A percentile compares a stretch with the other conserved stretches of the same genome.
Conservation (phyloP, 30 jellyfish, hydroid and myxozoan genomes). For the Aurelia coerulea region DNA sequence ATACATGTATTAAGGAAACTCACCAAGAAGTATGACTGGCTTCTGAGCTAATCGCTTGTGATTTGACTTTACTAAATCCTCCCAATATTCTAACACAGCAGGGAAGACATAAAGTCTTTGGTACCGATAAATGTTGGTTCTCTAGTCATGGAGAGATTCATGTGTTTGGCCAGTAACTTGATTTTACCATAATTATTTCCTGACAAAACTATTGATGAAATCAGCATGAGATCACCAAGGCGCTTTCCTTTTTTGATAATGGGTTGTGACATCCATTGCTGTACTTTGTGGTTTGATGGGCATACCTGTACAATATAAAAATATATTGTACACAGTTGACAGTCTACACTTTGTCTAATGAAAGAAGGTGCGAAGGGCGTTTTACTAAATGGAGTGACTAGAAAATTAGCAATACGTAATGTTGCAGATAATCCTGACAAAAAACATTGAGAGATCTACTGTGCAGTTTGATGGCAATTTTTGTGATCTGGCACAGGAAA, state of each 20-base stretch:
- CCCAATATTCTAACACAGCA: background rate
- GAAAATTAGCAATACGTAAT: background rate
- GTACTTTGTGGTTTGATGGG: background rate
- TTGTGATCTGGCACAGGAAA: too few relatives aligned
- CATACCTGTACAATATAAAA: background rate
- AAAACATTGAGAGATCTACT: too few relatives aligned
- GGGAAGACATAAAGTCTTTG: constrained; percentile 12
- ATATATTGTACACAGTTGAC: too few relatives aligned
- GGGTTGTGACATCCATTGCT: constrained; percentile 21
- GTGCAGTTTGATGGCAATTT: too few relatives aligned
- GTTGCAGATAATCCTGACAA: background rate
- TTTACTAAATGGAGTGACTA: too few relatives aligned
- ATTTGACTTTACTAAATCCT: background rate
- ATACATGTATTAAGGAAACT: background rate
- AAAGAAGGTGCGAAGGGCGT: too few relatives aligned
- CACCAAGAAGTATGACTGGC: constrained; percentile 15
- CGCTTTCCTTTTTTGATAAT: background rate
- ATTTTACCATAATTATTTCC: constrained; percentile 4
- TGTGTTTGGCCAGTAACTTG: constrained; percentile 2
- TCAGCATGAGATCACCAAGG: constrained; percentile 3
- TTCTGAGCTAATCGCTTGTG: background rate
- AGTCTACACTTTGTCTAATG: too few relatives aligned
- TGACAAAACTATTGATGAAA: background rate
- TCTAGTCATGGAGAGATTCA: background rate
- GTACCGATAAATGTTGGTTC: constrained; percentile 2